Conservation (phyloP, 2,797 vertebrate genomes). For the Ptychobarbus kaznakovi region DNA sequence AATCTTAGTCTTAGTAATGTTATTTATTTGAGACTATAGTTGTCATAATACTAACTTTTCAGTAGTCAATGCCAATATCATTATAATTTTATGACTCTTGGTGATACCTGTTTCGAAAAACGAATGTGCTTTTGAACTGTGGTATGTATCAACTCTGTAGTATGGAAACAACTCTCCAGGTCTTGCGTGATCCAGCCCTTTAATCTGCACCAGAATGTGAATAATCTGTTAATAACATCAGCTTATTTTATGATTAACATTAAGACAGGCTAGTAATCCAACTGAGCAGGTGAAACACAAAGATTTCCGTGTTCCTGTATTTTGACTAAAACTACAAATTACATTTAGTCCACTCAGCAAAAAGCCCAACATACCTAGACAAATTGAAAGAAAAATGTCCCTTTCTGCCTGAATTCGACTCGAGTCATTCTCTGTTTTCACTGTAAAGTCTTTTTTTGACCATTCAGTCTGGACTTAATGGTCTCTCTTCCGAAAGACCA, state of each 20-base stretch:
- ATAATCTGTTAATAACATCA: constrained; percentile 81
- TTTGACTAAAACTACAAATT: constrained; percentile 63
- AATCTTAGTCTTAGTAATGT: neutral
- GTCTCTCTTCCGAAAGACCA: neutral
- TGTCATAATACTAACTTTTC: neutral
- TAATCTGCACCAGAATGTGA: constrained; percentile 84
- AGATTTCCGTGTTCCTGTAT: constrained; percentile 66
- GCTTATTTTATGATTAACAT: constrained; percentile 74
- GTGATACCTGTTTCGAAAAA: neutral
- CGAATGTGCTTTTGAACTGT: neutral
- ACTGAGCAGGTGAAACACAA: constrained; percentile 66
- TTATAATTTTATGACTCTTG: neutral
- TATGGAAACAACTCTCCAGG: constrained; percentile 48
- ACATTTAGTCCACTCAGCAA: constrained; percentile 38
- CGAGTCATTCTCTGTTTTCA: constrained; percentile 15
- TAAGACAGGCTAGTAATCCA: constrained; percentile 62
- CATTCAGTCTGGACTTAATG: constrained; percentile 2
- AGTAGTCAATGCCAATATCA: neutral
- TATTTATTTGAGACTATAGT: neutral
- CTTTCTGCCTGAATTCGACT: neutral
- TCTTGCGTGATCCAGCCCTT: constrained; percentile 47
- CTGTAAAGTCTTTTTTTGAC: neutral
- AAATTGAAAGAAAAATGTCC: constrained; percentile 64
- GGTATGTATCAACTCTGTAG: constrained; percentile 45
- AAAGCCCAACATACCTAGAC: constrained; percentile 48